Conservation (phyloP, 2,797 vertebrate genomes). For the Synanceia verrucosa region DNA sequence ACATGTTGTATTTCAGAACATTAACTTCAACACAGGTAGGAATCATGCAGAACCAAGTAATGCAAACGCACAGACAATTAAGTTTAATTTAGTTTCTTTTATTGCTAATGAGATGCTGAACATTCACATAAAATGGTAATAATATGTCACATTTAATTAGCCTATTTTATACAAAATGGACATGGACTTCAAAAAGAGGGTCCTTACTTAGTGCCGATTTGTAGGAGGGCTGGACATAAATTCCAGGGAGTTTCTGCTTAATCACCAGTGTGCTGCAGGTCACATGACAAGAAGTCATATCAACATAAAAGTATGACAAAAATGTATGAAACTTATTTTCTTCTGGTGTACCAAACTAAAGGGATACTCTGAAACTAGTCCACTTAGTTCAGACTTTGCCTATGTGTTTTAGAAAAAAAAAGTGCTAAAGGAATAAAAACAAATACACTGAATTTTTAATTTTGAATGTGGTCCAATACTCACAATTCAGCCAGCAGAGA, state of each 20-base stretch:
- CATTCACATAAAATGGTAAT: too few relatives aligned
- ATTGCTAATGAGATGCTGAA: too few relatives aligned
- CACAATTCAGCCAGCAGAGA: conserved; percentile 98
- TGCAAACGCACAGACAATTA: background rate
- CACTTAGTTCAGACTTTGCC: background rate
- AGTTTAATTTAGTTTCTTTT: background rate
- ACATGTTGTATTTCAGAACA: background rate
- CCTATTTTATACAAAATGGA: background rate
- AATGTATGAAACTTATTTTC: background rate
- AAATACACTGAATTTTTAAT: background rate
- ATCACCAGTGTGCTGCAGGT: conserved; percentile 92
- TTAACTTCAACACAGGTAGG: background rate
- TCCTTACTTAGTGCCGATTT: conserved; percentile 95
- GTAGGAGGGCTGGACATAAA: conserved; percentile 98
- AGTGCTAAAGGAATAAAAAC: background rate
- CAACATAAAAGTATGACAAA: conserved; percentile 3
- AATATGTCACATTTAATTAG: too few relatives aligned
- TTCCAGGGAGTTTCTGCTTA: conserved; percentile 96
- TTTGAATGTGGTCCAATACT: conserved; percentile 64
- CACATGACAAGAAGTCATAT: conserved; percentile 40
- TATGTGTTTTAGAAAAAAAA: background rate
- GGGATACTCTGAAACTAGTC: background rate
- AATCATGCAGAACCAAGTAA: background rate
- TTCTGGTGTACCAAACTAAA: background rate
- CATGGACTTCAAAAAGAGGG: background rate